A percentile compares a stretch with the other conserved stretches of the same genome.
Evolutionary conservation across 2,888 invertebrate genomes (phyloP).

Genomic region (Lamellibrachia columna): DNA sequence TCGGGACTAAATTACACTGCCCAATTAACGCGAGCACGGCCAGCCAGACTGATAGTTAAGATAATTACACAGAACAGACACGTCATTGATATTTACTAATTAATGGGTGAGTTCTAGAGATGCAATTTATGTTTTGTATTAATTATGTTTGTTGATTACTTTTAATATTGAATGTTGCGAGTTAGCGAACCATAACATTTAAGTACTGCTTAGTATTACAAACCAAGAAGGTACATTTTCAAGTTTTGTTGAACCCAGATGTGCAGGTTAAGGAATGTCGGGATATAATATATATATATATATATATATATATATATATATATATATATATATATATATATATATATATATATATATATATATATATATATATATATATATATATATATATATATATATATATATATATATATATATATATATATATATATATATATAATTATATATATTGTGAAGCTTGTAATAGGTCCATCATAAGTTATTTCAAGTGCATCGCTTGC

Average conservation of each 20-base stretch:
- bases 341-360: not conserved
- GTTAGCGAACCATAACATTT: too few relatives aligned
- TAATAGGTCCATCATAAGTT: too few relatives aligned
- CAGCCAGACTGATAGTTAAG: slow-evolving; percentile 8
- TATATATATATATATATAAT: too few relatives aligned
- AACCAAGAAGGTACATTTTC: too few relatives aligned
- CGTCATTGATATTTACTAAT: not conserved
- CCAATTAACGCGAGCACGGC: slow-evolving; percentile 13
- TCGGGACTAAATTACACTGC: not conserved
- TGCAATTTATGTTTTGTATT: not conserved
- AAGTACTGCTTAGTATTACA: too few relatives aligned
- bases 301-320: not conserved
- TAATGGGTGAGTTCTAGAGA: not conserved
- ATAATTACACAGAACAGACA: not conserved
- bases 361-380: not conserved
- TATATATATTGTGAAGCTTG: too few relatives aligned
- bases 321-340: not conserved
- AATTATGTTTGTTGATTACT: not conserved
- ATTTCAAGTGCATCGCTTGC: too few relatives aligned
- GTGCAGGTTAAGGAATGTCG: too few relatives aligned
- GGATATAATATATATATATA: not conserved
- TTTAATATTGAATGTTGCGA: not conserved
- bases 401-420: not conserved
- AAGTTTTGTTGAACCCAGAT: too few relatives aligned
- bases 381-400: not conserved